These are phyloP conservation scores for Mixornis gularis DNA, from an alignment of 2,113 vertebrate genomes.

Conservation along the genomic window DNA sequence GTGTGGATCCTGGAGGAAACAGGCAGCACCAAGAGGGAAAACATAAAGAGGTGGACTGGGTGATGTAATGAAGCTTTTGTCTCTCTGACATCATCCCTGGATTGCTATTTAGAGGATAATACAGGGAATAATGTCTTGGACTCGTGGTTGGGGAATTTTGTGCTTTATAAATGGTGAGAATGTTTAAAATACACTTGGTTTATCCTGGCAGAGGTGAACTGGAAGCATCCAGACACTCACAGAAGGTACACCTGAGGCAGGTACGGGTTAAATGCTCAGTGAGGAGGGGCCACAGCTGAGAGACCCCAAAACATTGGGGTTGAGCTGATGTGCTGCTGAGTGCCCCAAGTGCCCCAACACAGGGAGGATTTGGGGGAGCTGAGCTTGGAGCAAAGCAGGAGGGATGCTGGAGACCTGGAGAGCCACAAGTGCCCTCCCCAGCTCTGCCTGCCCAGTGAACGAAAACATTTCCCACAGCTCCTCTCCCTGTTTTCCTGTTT, in stretches of 20 bases:
- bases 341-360: rapidly evolving
- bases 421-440: rapidly evolving
- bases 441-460: background rate
- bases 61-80: background rate
- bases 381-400: background rate
- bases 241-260: background rate
- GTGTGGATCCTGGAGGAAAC: background rate
- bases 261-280: background rate
- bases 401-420: rapidly evolving
- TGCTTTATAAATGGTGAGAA: background rate
- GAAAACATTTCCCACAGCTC: background rate
- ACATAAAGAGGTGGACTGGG: background rate
- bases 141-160: background rate
- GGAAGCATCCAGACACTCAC: background rate
- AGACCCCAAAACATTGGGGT: background rate
- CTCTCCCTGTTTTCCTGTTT: background rate
- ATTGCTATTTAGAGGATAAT: background rate
- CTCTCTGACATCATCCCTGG: background rate
- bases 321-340: background rate
- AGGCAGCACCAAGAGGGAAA: background rate
- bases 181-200: background rate
- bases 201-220: background rate
- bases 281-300: background rate
- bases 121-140: background rate
- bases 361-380: background rate